Conservation (phyloP, 2,888 invertebrate species). For the Nomada lathburiana region DNA sequence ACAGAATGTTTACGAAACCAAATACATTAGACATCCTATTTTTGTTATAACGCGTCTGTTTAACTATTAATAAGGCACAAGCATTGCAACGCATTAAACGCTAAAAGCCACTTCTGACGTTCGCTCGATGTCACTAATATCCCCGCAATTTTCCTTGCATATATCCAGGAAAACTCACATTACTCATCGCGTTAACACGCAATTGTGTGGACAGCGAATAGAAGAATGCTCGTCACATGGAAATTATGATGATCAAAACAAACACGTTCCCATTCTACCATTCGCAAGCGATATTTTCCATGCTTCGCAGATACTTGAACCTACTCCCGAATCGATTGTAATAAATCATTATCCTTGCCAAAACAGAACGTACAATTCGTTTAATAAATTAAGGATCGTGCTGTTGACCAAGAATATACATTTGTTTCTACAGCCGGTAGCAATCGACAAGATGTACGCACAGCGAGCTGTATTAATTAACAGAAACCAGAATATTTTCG, state of each 20-base stretch:
- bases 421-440: neutral
- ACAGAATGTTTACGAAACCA: neutral
- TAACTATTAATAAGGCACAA: slow-evolving; percentile 8
- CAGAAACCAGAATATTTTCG: neutral
- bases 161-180: slow-evolving; percentile 53
- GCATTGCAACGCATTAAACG: slow-evolving; percentile 55
- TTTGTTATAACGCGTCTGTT: slow-evolving; percentile 10
- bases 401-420: too few relatives aligned
- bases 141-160: slow-evolving; percentile 54
- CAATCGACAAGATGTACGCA: neutral
- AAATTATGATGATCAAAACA: slow-evolving; percentile 49
- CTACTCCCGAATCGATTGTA: too few relatives aligned
- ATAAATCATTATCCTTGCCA: too few relatives aligned
- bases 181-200: slow-evolving; percentile 52
- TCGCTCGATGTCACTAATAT: slow-evolving; percentile 45
- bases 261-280: slow-evolving; percentile 28
- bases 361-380: too few relatives aligned
- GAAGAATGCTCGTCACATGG: slow-evolving; percentile 13
- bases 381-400: too few relatives aligned
- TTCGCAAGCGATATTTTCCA: neutral
- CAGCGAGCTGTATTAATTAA: neutral
- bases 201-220: slow-evolving; percentile 22
- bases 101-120: slow-evolving; percentile 51
- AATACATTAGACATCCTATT: neutral
- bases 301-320: too few relatives aligned